Evolutionary conservation across 2,113 vertebrate species (phyloP).

Genomic region (Aegithalos caudatus): DNA sequence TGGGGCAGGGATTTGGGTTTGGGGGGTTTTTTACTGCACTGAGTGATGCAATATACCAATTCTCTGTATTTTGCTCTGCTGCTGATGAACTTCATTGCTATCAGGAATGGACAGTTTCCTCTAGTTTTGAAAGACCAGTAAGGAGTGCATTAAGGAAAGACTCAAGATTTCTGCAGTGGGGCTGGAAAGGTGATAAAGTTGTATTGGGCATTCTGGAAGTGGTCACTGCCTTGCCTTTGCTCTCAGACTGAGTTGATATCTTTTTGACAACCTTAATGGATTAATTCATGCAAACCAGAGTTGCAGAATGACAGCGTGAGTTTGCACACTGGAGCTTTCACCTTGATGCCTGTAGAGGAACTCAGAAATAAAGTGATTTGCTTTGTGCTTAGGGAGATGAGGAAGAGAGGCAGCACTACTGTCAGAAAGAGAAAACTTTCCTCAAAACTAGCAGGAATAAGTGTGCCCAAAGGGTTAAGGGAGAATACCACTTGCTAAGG

Average conservation of each 20-base stretch:
- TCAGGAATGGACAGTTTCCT: neutral
- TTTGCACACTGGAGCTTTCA: neutral
- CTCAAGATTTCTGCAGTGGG: neutral
- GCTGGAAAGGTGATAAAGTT: neutral
- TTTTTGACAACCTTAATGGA: neutral
- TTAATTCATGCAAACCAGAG: neutral
- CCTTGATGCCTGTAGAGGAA: neutral
- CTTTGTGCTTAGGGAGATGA: neutral
- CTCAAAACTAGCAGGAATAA: neutral
- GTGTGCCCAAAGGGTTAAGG: slow-evolving; percentile 46
- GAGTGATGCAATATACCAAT: neutral
- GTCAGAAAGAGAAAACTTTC: neutral
- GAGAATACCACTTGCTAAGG: slow-evolving; percentile 18
- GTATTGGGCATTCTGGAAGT: neutral
- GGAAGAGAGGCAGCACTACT: neutral
- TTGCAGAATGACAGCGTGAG: neutral
- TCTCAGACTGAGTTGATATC: neutral
- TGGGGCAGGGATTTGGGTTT: neutral
- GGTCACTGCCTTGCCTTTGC: neutral
- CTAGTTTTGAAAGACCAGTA: neutral
- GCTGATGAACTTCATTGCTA: neutral
- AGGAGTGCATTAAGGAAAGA: neutral
- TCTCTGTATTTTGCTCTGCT: neutral
- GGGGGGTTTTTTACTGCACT: accelerated
- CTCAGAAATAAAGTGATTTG: neutral